These are phyloP conservation scores for Aleiodes alternator DNA, from an alignment of 2,888 invertebrate genomes.

Conservation along the genomic window DNA sequence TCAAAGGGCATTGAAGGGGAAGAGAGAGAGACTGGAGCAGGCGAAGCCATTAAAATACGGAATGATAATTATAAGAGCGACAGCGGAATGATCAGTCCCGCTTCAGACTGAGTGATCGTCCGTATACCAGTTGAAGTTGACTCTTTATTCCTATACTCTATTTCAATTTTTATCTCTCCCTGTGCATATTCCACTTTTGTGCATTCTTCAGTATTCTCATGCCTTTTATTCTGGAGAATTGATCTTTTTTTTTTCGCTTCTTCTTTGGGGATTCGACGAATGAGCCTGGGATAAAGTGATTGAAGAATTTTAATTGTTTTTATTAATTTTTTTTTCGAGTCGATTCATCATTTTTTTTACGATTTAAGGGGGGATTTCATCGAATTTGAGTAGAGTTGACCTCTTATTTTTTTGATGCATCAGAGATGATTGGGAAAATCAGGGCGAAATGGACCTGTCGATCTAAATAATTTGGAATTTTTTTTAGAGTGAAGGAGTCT, in stretches of 20 bases:
- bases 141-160: conserved; percentile 26
- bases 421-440: no score
- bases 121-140: conserved; percentile 24
- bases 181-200: conserved; percentile 12
- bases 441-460: no score
- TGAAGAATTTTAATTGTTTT: no score
- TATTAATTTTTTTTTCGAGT: no score
- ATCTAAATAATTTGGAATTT: no score
- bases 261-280: no score
- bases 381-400: no score
- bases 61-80: conserved; percentile 75
- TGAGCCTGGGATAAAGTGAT: no score
- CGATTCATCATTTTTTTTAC: no score
- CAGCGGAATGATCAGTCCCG: conserved; percentile 66
- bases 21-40: conserved; percentile 42
- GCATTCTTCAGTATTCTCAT: conserved; percentile 25
- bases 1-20: conserved; percentile 38
- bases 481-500: no score
- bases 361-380: no score
- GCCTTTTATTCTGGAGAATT: not conserved
- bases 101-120: conserved; percentile 36
- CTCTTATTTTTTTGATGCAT: no score
- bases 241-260: not conserved
- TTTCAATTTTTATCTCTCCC: conserved; percentile 12
- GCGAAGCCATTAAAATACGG: conserved; percentile 73